A percentile compares a stretch with the other conserved stretches of the same genome.
These are phyloP conservation scores for Maniola jurtina DNA, from an alignment of 1,140 invertebrate genomes.

Conservation along the genomic window DNA sequence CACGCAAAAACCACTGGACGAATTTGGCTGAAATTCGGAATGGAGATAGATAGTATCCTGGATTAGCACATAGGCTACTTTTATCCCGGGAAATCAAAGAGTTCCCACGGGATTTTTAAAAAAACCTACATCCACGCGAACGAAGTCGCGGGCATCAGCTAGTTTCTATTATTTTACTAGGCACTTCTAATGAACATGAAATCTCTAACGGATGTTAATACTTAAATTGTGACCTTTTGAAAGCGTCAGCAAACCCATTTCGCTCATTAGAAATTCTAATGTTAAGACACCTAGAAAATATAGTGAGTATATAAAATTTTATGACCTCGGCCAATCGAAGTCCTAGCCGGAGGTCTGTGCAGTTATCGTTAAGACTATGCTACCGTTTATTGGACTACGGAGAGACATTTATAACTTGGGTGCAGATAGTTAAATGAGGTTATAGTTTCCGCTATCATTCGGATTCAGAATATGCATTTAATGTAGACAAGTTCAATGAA, in stretches of 20 bases:
- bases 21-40: too few species aligned
- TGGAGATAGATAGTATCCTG: too few species aligned
- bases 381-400: constrained; percentile 6
- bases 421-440: constrained; percentile 4
- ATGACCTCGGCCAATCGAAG: constrained; percentile 11
- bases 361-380: constrained; percentile 12
- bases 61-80: too few species aligned
- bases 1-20: too few species aligned
- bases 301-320: constrained; percentile 10
- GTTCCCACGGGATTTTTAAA: too few species aligned
- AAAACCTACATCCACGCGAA: too few species aligned
- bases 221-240: not conserved
- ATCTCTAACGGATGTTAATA: not conserved
- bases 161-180: not conserved
- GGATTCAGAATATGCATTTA: not conserved
- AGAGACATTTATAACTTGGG: constrained; percentile 1
- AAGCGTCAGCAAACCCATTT: constrained; percentile 2
- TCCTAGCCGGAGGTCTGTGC: constrained; percentile 10
- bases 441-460: constrained; percentile 4
- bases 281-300: constrained; percentile 14
- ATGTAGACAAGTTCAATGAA: too few species aligned
- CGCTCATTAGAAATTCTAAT: constrained; percentile 15
- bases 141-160: too few species aligned
- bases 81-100: too few species aligned
- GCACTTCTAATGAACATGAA: not conserved